Conservation (phyloP, 2,113 vertebrate genomes). For the Oceanites oceanicus region DNA sequence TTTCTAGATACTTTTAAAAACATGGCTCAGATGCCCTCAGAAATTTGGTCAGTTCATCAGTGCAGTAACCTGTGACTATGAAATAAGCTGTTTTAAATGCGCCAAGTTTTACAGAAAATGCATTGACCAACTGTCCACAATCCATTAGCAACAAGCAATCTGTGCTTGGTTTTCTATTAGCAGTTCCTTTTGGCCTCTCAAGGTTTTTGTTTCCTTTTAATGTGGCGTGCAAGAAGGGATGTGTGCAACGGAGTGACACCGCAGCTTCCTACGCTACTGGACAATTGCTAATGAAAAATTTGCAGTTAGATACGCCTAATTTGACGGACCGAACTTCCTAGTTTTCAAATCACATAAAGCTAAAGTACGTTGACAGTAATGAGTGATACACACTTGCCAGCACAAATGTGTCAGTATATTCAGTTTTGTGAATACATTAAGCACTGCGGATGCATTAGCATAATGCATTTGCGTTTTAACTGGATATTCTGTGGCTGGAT, state of each 20-base stretch:
- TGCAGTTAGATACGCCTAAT: background rate
- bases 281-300: background rate
- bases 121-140: background rate
- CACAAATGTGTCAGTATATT: background rate
- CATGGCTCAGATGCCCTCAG: background rate
- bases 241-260: background rate
- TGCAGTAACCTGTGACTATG: background rate
- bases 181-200: background rate
- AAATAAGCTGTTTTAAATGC: background rate
- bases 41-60: background rate
- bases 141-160: background rate
- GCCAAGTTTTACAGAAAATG: background rate
- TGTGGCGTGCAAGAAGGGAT: background rate
- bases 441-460: background rate
- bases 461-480: background rate
- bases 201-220: slow-evolving; percentile 8
- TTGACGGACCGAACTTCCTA: background rate
- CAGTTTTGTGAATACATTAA: background rate
- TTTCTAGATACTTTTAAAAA: background rate
- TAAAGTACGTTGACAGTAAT: background rate
- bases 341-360: background rate
- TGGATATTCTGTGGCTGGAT: background rate
- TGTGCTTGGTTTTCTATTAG: background rate
- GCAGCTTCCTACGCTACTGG: background rate
- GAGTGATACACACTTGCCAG: background rate